phyloP scores from a whole-genome alignment of 2,888 invertebrate genomes.

The Amblyjoppa fuscipennis region DNA sequence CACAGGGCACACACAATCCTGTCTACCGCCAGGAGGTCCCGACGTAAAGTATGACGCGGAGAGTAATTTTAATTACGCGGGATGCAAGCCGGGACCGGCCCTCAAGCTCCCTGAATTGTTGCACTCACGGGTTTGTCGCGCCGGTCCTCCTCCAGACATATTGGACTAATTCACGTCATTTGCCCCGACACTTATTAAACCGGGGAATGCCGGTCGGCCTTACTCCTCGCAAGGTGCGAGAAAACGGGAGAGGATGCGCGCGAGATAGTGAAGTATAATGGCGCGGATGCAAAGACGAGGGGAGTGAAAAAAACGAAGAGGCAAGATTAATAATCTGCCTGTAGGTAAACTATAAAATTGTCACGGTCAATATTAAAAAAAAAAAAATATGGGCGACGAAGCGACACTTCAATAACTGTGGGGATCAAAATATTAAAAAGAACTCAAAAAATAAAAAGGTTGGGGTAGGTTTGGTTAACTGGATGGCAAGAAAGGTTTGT shows the following conservation, averaged over 20 bases:
- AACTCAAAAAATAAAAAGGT: too few relatives aligned
- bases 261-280: conserved; percentile 3
- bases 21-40: conserved; percentile 41
- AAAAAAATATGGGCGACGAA: too few relatives aligned
- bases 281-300: neutral
- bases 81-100: conserved; percentile 30
- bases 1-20: conserved; percentile 34
- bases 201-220: conserved; percentile 79
- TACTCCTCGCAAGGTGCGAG: conserved; percentile 73
- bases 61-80: conserved; percentile 82
- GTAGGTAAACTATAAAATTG: too few relatives aligned
- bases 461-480: too few relatives aligned
- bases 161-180: conserved; percentile 83
- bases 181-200: conserved; percentile 83
- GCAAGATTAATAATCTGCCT: neutral
- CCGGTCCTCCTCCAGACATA: conserved; percentile 74
- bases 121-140: conserved; percentile 73
- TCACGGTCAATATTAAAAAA: too few relatives aligned
- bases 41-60: conserved; percentile 80
- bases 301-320: neutral
- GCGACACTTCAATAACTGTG: too few relatives aligned
- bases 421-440: too few relatives aligned
- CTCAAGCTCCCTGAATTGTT: conserved; percentile 77
- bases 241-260: conserved; percentile 27
- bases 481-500: too few relatives aligned